These are phyloP conservation scores for Cherax destructor DNA, from an alignment of 1,140 invertebrate species.

Conservation along the genomic window DNA sequence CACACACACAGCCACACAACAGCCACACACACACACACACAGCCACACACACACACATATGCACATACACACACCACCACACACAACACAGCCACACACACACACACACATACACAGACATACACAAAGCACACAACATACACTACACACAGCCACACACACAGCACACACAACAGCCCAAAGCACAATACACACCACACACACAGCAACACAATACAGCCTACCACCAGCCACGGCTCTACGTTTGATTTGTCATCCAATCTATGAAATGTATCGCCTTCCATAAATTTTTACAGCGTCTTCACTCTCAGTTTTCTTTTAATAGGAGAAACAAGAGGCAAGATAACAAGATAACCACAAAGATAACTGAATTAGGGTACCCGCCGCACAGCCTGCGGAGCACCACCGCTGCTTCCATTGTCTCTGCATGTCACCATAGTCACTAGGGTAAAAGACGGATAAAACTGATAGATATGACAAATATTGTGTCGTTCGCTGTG, in stretches of 20 bases:
- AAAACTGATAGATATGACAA: conserved; percentile 44
- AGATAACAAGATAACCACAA: too few relatives aligned
- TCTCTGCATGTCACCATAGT: not conserved
- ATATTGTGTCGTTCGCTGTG: conserved; percentile 16
- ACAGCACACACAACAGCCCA: too few relatives aligned
- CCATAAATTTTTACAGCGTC: not conserved
- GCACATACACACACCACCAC: not conserved
- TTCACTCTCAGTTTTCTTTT: not conserved
- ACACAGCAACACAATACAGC: too few relatives aligned
- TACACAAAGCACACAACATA: too few relatives aligned
- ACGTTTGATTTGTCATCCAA: not conserved
- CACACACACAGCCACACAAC: too few relatives aligned
- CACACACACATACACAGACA: too few relatives aligned
- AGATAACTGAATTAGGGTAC: too few relatives aligned
- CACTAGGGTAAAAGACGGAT: not conserved
- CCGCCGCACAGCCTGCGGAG: not conserved
- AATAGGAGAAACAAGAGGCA: not conserved
- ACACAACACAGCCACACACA: too few relatives aligned
- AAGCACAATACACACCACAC: too few relatives aligned
- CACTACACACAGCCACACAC: too few relatives aligned
- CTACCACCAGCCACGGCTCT: not conserved
- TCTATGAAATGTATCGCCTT: not conserved
- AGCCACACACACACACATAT: not conserved
- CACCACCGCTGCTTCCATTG: not conserved
- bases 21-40: conserved; percentile 10